Evolutionary conservation across 23 tunicate species (phyloP).

Genomic region (Phallusia fumigata): DNA sequence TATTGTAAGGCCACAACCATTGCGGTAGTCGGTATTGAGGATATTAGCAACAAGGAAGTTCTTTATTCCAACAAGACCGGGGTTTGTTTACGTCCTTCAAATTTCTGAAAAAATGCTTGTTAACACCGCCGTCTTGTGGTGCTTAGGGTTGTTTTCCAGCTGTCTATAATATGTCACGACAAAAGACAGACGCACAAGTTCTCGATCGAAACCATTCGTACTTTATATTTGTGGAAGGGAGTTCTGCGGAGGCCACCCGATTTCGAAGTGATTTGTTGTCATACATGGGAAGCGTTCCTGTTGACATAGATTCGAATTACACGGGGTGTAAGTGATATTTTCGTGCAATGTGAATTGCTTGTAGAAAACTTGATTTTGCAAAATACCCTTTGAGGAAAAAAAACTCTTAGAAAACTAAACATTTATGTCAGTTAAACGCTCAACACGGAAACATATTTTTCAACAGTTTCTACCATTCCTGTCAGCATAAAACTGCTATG

Average conservation of each 20-base stretch:
- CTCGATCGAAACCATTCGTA: conserved; percentile 29
- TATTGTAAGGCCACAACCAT: conserved; percentile 16
- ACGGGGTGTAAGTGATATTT: conserved; percentile 24
- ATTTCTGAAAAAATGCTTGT: not conserved
- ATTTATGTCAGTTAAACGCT: too few relatives aligned
- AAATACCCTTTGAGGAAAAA: too few relatives aligned
- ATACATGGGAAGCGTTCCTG: conserved; percentile 16
- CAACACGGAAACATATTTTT: not conserved
- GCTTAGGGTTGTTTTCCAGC: not conserved
- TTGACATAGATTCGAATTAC: conserved; percentile 25
- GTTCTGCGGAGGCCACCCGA: not conserved
- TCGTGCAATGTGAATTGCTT: not conserved
- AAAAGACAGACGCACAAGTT: too few relatives aligned
- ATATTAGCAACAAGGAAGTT: conserved; percentile 12
- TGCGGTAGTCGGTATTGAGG: conserved; percentile 14
- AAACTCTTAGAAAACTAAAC: too few relatives aligned
- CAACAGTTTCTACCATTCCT: not conserved
- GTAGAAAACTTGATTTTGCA: not conserved
- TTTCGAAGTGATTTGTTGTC: conserved; percentile 16
- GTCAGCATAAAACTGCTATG: not conserved
- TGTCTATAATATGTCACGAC: not conserved
- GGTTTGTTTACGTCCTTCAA: not conserved
- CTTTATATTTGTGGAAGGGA: conserved; percentile 32
- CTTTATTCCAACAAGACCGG: conserved; percentile 14
- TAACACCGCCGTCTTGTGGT: not conserved